These are phyloP conservation scores for Pardalotus punctatus DNA, from an alignment of 2,113 vertebrate species.

Conservation along the genomic window DNA sequence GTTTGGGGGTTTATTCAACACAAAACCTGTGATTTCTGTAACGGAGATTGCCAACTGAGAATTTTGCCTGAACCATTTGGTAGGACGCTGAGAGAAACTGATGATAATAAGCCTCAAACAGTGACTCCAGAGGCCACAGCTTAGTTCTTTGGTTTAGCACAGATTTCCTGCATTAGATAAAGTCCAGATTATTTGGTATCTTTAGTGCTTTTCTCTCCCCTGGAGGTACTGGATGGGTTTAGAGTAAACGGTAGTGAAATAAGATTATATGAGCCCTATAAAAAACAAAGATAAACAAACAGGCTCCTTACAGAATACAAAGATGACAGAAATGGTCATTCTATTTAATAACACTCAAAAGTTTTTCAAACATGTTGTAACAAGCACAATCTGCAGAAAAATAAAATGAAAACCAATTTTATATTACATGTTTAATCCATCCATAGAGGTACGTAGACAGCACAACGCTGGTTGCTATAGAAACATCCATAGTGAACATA, in stretches of 20 bases:
- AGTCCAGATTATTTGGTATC: neutral
- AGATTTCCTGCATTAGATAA: neutral
- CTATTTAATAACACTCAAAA: neutral
- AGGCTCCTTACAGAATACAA: neutral
- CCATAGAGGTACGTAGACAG: neutral
- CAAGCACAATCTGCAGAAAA: neutral
- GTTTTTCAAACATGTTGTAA: neutral
- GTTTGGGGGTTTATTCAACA: neutral
- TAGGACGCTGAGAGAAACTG: neutral
- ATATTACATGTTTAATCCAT: neutral
- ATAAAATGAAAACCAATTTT: neutral
- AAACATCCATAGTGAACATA: neutral
- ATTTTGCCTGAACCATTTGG: neutral
- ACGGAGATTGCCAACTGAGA: neutral
- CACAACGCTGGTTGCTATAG: constrained; percentile 3
- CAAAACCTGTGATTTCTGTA: neutral
- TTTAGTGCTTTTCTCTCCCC: neutral
- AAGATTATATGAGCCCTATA: neutral
- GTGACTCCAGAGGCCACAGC: neutral
- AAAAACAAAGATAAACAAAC: neutral
- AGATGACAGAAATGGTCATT: neutral
- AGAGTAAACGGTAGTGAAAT: neutral
- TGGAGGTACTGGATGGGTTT: neutral
- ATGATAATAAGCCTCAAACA: neutral
- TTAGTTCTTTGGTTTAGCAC: neutral